Percentiles rank a stretch among this genome's conserved stretches.
phyloP scores from a whole-genome alignment of 2,113 vertebrate genomes.

The Microcebus murinus region DNA sequence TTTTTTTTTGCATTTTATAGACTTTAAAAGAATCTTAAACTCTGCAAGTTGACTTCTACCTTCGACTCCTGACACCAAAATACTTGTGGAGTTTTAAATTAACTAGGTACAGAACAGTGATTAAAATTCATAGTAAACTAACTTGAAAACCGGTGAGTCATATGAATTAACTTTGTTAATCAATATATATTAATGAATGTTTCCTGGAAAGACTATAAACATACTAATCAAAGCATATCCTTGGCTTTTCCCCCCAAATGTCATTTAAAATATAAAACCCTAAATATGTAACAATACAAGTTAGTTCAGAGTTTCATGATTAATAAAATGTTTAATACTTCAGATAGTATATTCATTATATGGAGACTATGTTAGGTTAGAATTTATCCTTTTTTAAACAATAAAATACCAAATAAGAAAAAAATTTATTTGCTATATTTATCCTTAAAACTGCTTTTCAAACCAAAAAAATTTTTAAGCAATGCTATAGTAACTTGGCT shows the following conservation, averaged over 20 bases:
- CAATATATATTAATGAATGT: neutral
- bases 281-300: neutral
- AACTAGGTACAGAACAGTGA: neutral
- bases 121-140: neutral
- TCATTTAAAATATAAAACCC: neutral
- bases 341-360: neutral
- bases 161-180: neutral
- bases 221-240: neutral
- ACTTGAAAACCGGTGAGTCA: neutral
- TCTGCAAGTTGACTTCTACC: neutral
- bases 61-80: neutral
- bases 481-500: neutral
- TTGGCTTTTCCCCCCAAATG: neutral
- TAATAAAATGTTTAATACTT: constrained; percentile 8
- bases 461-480: neutral
- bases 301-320: neutral
- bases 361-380: neutral
- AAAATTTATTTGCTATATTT: neutral
- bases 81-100: neutral
- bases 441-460: neutral
- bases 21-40: neutral
- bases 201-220: constrained; percentile 16
- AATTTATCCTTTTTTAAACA: neutral
- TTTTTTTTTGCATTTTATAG: neutral
- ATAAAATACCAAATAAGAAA: constrained; percentile 12